phyloP scores from a whole-genome alignment of 1,140 invertebrate genomes.

The Sipha flava region DNA sequence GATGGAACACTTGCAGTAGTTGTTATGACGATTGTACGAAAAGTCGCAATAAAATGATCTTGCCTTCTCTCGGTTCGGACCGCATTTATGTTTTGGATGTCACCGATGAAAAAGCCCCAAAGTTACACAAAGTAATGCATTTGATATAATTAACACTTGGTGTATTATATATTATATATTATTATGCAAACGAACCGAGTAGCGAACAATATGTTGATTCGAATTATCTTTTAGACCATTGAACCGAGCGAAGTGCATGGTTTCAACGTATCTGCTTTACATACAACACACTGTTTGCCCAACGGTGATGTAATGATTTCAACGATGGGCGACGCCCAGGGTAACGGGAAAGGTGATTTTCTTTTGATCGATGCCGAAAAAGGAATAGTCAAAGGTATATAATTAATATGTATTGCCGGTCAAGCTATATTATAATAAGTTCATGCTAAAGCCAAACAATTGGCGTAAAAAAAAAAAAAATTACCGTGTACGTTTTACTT shows the following conservation, averaged over 20 bases:
- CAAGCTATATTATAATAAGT: too few species aligned
- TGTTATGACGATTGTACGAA: conserved; percentile 59
- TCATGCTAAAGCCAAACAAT: too few species aligned
- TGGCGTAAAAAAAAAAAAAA: too few species aligned
- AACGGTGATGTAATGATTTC: conserved; percentile 92
- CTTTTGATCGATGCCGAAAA: conserved; percentile 76
- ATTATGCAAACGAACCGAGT: background rate
- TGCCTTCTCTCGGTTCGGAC: conserved; percentile 73
- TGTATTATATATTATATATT: too few species aligned
- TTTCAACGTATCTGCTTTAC: conserved; percentile 69
- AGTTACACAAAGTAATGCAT: conserved; percentile 52
- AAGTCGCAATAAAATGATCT: conserved; percentile 65
- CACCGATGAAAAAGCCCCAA: conserved; percentile 57
- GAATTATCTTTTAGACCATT: conserved; percentile 51
- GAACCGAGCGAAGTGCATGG: conserved; percentile 64
- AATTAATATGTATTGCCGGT: background rate
- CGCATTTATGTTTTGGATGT: conserved; percentile 81
- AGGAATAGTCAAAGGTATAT: conserved; percentile 60
- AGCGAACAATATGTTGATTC: background rate
- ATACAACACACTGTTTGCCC: conserved; percentile 88
- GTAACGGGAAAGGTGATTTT: conserved; percentile 78
- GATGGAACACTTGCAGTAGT: conserved; percentile 94
- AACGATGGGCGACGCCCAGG: conserved; percentile 74
- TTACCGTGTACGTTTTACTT: too few species aligned
- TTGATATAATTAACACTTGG: background rate